Evolutionary conservation across 2,797 vertebrate genomes (phyloP).

Genomic region (Betta splendens): DNA sequence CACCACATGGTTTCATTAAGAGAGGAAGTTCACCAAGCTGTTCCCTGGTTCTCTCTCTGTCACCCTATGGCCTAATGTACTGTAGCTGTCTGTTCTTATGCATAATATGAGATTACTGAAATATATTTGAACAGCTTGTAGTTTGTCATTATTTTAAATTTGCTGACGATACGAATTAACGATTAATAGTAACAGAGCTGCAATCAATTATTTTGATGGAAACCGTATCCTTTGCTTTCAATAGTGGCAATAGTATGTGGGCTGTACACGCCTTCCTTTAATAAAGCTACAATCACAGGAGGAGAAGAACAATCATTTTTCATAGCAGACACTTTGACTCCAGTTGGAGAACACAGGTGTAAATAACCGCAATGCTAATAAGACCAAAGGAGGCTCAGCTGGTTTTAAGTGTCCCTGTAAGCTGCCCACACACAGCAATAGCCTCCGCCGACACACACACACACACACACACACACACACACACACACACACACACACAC

Average conservation of each 20-base stretch:
- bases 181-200: neutral
- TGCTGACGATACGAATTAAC: neutral
- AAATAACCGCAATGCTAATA: neutral
- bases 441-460: too few species aligned
- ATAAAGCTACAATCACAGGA: neutral
- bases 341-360: neutral
- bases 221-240: neutral
- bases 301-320: neutral
- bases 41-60: conserved; percentile 14
- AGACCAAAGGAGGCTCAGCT: neutral
- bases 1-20: conserved; percentile 12
- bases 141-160: conserved; percentile 3
- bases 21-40: conserved; percentile 15
- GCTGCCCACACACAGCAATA: neutral
- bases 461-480: too few species aligned
- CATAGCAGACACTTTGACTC: neutral
- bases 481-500: too few species aligned
- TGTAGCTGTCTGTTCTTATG: neutral
- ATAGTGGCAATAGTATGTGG: neutral
- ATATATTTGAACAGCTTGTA: neutral
- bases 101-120: neutral
- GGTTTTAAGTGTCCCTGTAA: neutral
- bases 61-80: conserved; percentile 3
- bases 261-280: neutral
- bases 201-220: too few species aligned